phyloP scores from a whole-genome alignment of 2,888 invertebrate species.

The Cataglyphis rosenhaueri region DNA sequence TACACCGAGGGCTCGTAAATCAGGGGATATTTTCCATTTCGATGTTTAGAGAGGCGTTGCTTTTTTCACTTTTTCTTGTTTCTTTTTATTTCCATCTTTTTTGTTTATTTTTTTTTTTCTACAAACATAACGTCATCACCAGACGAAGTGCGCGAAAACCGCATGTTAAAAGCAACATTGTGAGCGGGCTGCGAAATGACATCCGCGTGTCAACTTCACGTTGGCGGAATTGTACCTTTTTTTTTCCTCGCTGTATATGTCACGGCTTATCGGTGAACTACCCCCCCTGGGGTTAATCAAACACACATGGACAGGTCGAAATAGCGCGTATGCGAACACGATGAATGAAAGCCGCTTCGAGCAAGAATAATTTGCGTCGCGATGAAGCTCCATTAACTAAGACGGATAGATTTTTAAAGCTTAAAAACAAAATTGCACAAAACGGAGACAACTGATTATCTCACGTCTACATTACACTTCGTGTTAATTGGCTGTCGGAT shows the following conservation, averaged over 20 bases:
- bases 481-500: background rate
- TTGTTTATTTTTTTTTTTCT: conserved; percentile 69
- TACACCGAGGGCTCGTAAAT: conserved; percentile 70
- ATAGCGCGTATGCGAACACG: conserved; percentile 41
- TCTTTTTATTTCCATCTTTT: background rate
- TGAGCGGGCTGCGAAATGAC: conserved; percentile 23
- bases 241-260: conserved; percentile 36
- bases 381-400: conserved; percentile 24
- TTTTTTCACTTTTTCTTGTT: conserved; percentile 54
- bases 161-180: conserved; percentile 43
- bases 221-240: conserved; percentile 1
- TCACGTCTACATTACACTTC: background rate
- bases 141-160: conserved; percentile 26
- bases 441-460: background rate
- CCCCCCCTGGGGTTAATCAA: conserved; percentile 44
- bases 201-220: conserved; percentile 17
- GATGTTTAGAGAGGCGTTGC: conserved; percentile 68
- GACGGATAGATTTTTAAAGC: conserved; percentile 16
- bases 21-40: conserved; percentile 74
- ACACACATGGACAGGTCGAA: conserved; percentile 37
- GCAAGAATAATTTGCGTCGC: conserved; percentile 30
- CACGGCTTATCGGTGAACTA: conserved; percentile 41
- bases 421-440: background rate
- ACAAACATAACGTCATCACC: conserved; percentile 45
- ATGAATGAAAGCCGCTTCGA: conserved; percentile 37